Evolutionary conservation across 2,797 vertebrate genomes (phyloP).

Genomic region (Perodicticus potto): DNA sequence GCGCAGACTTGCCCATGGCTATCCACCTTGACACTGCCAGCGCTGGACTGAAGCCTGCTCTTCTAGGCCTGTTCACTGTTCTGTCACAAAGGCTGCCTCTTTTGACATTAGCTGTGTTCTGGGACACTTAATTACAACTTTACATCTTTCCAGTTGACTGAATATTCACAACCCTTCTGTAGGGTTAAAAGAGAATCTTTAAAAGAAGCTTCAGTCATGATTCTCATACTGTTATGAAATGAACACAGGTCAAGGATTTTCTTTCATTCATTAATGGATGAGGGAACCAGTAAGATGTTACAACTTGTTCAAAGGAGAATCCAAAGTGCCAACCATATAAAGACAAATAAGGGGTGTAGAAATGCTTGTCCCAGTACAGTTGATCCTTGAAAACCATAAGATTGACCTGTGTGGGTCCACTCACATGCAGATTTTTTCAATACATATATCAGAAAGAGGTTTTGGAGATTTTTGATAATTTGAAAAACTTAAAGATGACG

Average conservation of each 20-base stretch:
- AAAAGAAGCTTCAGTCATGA: neutral
- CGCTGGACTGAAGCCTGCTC: accelerated
- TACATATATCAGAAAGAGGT: neutral
- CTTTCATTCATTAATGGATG: neutral
- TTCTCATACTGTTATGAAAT: neutral
- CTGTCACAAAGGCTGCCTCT: neutral
- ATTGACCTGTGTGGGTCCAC: neutral
- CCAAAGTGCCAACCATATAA: accelerated
- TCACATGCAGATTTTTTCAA: neutral
- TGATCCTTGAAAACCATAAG: neutral
- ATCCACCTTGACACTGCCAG: accelerated
- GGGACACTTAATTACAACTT: neutral
- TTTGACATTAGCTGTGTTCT: neutral
- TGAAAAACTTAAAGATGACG: neutral
- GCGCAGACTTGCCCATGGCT: accelerated
- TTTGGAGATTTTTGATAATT: neutral
- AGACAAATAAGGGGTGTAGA: neutral
- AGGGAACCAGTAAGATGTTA: neutral
- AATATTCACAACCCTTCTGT: neutral
- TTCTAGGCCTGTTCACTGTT: neutral
- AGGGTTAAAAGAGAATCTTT: neutral
- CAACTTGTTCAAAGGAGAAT: neutral
- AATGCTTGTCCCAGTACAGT: neutral
- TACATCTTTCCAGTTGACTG: neutral
- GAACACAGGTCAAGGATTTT: neutral